Conservation (phyloP, 2,888 invertebrate genomes). For the Parnassius mnemosyne region DNA sequence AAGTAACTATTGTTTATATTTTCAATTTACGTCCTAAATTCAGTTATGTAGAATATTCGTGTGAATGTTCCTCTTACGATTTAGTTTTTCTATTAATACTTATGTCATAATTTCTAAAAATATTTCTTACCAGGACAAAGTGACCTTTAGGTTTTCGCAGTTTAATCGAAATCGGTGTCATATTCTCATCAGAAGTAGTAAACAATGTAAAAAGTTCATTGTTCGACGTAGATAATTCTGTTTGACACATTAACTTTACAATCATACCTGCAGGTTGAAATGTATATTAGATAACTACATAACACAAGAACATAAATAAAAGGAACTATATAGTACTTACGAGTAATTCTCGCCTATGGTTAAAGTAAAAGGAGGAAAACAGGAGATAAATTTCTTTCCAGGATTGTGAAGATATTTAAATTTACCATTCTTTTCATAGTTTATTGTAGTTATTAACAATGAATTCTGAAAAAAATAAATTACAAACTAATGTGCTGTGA, state of each 20-base stretch:
- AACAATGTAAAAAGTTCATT: constrained; percentile 52
- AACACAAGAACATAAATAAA: neutral
- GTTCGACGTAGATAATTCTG: constrained; percentile 34
- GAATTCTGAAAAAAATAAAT: constrained; percentile 32
- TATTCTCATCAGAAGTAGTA: constrained; percentile 42
- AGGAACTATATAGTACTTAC: constrained; percentile 45
- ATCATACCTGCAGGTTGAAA: constrained; percentile 44
- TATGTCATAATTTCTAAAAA: no score
- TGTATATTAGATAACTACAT: constrained; percentile 5
- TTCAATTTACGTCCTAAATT: no score
- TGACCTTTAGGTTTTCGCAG: constrained; percentile 50
- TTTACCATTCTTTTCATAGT: constrained; percentile 45
- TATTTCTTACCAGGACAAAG: constrained; percentile 48
- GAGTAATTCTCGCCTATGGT: constrained; percentile 50
- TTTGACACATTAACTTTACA: constrained; percentile 51
- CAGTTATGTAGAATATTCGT: no score
- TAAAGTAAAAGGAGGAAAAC: constrained; percentile 49
- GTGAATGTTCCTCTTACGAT: no score
- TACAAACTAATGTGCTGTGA: neutral
- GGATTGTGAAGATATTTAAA: constrained; percentile 38
- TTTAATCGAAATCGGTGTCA: constrained; percentile 48
- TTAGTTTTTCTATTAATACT: no score
- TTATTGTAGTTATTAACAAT: constrained; percentile 41
- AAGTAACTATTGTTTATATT: no score
- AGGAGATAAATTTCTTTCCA: constrained; percentile 32